These are phyloP conservation scores for Agriotes lineatus DNA, from an alignment of 2,888 invertebrate species.

Conservation along the genomic window DNA sequence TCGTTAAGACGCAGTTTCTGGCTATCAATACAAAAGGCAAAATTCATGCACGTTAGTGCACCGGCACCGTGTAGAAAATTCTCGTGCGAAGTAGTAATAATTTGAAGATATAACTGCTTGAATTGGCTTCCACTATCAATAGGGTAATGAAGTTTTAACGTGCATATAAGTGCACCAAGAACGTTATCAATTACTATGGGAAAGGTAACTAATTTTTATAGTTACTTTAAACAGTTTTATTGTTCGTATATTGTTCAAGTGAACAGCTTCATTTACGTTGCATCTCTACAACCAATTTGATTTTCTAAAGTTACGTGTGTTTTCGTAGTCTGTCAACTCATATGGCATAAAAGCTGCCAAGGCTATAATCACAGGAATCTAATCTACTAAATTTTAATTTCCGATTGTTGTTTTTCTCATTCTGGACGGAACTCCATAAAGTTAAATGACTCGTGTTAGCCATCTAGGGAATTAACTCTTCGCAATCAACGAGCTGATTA, in stretches of 20 bases:
- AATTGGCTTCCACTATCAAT: conserved; percentile 40
- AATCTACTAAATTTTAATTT: neutral
- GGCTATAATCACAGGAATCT: too few species aligned
- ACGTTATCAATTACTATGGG: conserved; percentile 14
- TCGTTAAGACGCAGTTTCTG: neutral
- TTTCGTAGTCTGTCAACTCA: neutral
- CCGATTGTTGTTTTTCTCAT: neutral
- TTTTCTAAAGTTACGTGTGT: neutral
- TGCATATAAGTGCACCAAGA: conserved; percentile 38
- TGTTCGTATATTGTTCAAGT: too few species aligned
- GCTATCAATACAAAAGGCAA: conserved; percentile 19
- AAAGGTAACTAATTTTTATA: too few species aligned
- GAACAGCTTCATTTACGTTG: neutral
- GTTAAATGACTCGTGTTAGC: neutral
- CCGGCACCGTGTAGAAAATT: conserved; percentile 31
- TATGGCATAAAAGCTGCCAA: neutral
- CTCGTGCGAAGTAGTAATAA: conserved; percentile 34
- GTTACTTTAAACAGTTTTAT: too few species aligned
- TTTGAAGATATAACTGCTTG: conserved; percentile 38
- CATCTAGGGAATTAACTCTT: neutral
- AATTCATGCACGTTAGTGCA: conserved; percentile 16
- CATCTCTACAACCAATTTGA: neutral
- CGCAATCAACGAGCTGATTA: neutral
- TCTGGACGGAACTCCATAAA: neutral
- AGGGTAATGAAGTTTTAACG: conserved; percentile 43